Base-by-base conservation (phyloP, 2,113 vertebrate genomes). In the Tamias sibiricus region DNA sequence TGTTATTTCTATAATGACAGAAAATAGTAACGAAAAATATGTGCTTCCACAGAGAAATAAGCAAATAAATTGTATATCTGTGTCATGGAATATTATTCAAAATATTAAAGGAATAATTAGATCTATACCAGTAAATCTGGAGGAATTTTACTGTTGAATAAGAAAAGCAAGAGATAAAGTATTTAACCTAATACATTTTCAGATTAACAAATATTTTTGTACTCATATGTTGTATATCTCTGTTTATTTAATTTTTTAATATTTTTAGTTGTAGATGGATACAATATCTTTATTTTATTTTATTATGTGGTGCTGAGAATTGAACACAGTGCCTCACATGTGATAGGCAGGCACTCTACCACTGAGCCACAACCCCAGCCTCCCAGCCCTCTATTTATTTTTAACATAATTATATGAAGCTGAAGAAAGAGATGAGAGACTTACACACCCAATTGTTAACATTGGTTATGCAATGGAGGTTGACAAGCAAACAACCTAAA, bases 391-490 rank as follows among this genome's bases (percentile, higher is more conserved):
- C 54, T 20, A 54, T 54, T 74, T 87, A 88, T 74, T 68, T 95
- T 94, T 95, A 94, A 75, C 57, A 94, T 49, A 84, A 54, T 88
- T 87, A n/a, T 42, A 97, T 80, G 37, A 87, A 87, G 30, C 44
- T 68, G 37, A 91, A 84, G 17, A 79, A 47, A 77, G 44, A 89
- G 26, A 66, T 72, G 47, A 68, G 93, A 30, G 9, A 71, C 87
- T 26, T 82, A 77, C 6, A 75, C 20, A 69, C 8, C 6, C 24
- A 85, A 42, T n/a, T 91, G 57, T 79, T 83, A 88, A 47, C 19
- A 76, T 44, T 57, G 47, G 11, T 49, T 91, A 57, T 79, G 12
- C 32, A 66, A 12, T 79, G 28, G 9, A 88, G 47, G 54, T 17
- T 72, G 76, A 94, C 8, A 59, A 76, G 40, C 44, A 94, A 85